Evolutionary conservation across 2,113 vertebrate species (phyloP), one percentile per base, ranked within the genome.

Genomic region (Colossoma macropomum): DNA sequence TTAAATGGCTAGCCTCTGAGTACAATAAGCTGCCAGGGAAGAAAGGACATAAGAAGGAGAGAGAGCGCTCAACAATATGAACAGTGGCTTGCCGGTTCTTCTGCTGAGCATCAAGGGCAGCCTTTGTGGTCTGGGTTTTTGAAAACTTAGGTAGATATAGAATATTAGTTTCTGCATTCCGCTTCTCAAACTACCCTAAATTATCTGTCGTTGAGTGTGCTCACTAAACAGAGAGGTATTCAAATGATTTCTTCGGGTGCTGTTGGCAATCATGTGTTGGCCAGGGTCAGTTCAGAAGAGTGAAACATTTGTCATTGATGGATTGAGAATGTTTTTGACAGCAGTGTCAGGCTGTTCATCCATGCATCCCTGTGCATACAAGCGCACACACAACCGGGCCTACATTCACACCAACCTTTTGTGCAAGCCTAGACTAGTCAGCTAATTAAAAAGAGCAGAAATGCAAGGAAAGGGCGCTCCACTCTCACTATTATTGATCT

Each of bases 381-480:
- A 23, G 27, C 25, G 32, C 60, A 54, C 45, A 70, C 32, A 65
- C 16, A 48, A 13, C 34, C 25, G 41, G 16, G 56, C 56, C 34
- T 41, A 48, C 25, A 50, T 23, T 45, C 25, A 27, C 41, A n/a
- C 23, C 45, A 48, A 27, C 28, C n/a, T 71, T 70, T 21, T 60
- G 93, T 92, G 89, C 93, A 93, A 92, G 88, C 83, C 77, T 86
- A 89, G 88, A 74, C 69, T 77, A 93, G 92, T 93, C 93, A 93
- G 91, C 91, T 88, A 94, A 95, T 93, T 95, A 95, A 94, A 94
- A 94, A 90, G 91, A 92, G 91, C 91, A 93, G 93, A 95, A 95
- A 93, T 94, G 93, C 93, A 93, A 93, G 93, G 92, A 94, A 81
- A 79, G 32, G 25, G 45, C 48, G 56, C 19, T 52, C 41, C 21